Conservation (phyloP, 2,888 invertebrate genomes). For the Thereva nobilitata region DNA sequence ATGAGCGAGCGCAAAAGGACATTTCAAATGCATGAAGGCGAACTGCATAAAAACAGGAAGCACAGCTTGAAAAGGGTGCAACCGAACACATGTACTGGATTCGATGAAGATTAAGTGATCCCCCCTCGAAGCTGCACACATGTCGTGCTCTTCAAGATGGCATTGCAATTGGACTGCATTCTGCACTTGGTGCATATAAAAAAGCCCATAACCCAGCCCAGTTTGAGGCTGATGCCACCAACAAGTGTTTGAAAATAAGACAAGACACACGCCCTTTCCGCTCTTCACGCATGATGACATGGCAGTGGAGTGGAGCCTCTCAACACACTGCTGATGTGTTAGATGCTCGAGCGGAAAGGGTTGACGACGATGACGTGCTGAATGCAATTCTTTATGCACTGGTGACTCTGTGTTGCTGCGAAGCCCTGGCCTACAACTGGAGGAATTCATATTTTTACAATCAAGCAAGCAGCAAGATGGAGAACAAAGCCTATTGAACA, state of each 20-base stretch:
- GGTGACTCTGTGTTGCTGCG: not conserved
- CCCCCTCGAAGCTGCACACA: not conserved
- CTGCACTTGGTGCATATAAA: not conserved
- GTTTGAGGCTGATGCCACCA: not conserved
- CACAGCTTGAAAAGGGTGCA: slow-evolving; percentile 5
- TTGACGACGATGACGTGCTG: slow-evolving; percentile 2
- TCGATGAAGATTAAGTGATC: slow-evolving; percentile 14
- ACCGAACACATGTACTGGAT: slow-evolving; percentile 5
- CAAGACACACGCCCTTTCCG: slow-evolving; percentile 27
- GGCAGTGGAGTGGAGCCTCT: slow-evolving; percentile 8
- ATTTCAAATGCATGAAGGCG: slow-evolving; percentile 20
- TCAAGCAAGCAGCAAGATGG: not conserved
- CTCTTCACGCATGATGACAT: slow-evolving; percentile 22
- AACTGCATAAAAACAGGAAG: slow-evolving; percentile 14
- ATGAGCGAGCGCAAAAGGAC: slow-evolving; percentile 1
- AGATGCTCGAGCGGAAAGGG: slow-evolving; percentile 3
- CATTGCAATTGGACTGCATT: slow-evolving; percentile 21
- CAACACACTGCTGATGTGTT: not conserved
- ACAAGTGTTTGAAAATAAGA: slow-evolving; percentile 18
- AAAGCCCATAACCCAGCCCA: not conserved
- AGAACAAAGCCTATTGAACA: slow-evolving; percentile 11
- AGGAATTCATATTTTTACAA: not conserved
- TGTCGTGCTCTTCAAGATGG: not conserved
- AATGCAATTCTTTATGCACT: slow-evolving; percentile 15
- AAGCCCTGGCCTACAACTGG: not conserved